These are phyloP conservation scores for Strigamia maritima DNA, from an alignment of 2,888 invertebrate genomes.

Conservation along the genomic window DNA sequence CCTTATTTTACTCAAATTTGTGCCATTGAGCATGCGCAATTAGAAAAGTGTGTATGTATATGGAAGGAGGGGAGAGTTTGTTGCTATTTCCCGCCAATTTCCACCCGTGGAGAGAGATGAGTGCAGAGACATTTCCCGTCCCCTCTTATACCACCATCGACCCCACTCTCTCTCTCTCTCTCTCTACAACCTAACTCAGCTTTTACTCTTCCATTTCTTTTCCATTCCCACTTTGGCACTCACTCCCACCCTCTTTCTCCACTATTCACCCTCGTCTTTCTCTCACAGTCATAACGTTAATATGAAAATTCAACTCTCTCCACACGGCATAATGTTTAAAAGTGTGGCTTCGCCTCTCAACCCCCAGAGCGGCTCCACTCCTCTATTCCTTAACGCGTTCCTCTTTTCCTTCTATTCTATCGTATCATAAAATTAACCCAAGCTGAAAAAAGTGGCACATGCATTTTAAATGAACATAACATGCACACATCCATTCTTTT, in stretches of 20 bases:
- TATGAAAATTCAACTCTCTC: constrained; percentile 31
- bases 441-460: constrained; percentile 25
- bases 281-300: constrained; percentile 27
- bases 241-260: background rate
- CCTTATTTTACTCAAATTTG: constrained; percentile 8
- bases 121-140: constrained; percentile 34
- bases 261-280: constrained; percentile 19
- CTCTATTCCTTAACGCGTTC: background rate
- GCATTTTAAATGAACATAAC: constrained; percentile 21
- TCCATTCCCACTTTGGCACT: constrained; percentile 28
- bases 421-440: constrained; percentile 32
- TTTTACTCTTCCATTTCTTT: constrained; percentile 31
- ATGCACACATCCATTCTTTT: constrained; percentile 17
- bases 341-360: constrained; percentile 34
- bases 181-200: background rate
- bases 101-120: constrained; percentile 31
- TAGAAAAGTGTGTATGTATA: constrained; percentile 6
- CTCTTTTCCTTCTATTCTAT: background rate
- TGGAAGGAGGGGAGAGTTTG: constrained; percentile 16
- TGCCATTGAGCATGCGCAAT: constrained; percentile 22
- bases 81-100: constrained; percentile 30
- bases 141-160: constrained; percentile 11
- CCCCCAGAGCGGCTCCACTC: constrained; percentile 13
- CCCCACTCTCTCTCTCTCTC: background rate
- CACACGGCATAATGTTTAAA: constrained; percentile 34